Evolutionary conservation across 2,113 vertebrate species (phyloP).

Genomic region (Cheilinus undulatus): DNA sequence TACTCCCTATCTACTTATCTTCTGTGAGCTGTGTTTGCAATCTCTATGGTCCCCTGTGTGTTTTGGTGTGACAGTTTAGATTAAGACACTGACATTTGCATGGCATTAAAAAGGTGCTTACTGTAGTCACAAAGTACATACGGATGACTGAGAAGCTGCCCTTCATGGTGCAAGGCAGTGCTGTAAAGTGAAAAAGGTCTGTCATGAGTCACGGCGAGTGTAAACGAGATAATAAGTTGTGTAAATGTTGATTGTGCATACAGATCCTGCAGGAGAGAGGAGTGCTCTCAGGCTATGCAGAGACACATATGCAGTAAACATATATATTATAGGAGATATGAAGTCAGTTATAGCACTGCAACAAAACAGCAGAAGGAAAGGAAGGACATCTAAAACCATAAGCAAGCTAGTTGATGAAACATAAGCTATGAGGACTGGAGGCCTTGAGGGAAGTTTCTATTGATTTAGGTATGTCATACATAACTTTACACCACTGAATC

Average conservation of each 20-base stretch:
- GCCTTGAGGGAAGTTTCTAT: background rate
- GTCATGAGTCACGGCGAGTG: slow-evolving; percentile 32
- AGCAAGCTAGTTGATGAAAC: slow-evolving; percentile 24
- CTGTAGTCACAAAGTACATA: slow-evolving; percentile 8
- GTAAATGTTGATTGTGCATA: slow-evolving; percentile 49
- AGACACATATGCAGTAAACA: slow-evolving; percentile 3
- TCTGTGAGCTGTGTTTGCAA: slow-evolving; percentile 10
- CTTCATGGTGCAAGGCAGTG: slow-evolving; percentile 1
- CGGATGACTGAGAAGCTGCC: slow-evolving; percentile 9
- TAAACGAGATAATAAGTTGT: slow-evolving; percentile 45
- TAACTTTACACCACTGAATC: slow-evolving; percentile 12
- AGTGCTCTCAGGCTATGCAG: background rate
- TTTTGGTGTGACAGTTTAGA: slow-evolving; percentile 46
- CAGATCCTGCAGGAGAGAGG: slow-evolving; percentile 21
- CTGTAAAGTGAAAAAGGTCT: background rate
- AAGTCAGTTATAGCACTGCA: background rate
- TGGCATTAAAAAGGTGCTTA: slow-evolving; percentile 16
- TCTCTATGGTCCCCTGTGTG: slow-evolving; percentile 39
- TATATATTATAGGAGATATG: accelerated
- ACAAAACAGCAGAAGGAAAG: background rate
- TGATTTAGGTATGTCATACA: slow-evolving; percentile 18
- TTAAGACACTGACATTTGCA: slow-evolving; percentile 55
- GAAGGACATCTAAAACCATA: background rate
- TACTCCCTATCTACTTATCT: background rate
- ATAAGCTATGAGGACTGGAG: background rate